Conservation (phyloP, 1,140 invertebrate genomes). For the Cheumatopsyche charites region DNA sequence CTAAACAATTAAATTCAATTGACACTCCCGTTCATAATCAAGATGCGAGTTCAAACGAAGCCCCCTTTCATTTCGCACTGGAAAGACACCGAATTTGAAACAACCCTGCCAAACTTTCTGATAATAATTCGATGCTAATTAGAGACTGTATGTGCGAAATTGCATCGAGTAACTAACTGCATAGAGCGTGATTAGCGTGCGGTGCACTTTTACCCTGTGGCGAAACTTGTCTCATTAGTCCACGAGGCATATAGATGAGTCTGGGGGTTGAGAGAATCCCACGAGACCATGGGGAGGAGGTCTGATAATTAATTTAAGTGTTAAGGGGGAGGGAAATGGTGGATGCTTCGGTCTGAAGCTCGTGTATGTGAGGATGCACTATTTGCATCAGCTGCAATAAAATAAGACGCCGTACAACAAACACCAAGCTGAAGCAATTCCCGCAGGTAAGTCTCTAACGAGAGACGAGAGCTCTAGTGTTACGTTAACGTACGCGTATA, state of each 20-base stretch:
- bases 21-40: no score
- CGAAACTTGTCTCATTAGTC: conserved; percentile 29
- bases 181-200: background rate
- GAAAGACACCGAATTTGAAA: no score
- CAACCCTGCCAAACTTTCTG: no score
- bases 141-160: no score
- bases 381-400: conserved; percentile 25
- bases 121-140: no score
- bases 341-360: background rate
- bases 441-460: conserved; percentile 25
- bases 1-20: no score
- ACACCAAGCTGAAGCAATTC: conserved; percentile 20
- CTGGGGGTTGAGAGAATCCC: conserved; percentile 4
- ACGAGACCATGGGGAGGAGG: conserved; percentile 3
- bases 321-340: conserved; percentile 5
- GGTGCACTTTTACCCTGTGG: conserved; percentile 23
- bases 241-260: background rate
- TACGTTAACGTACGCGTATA: background rate
- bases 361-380: conserved; percentile 18
- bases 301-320: conserved; percentile 44
- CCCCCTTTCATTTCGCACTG: no score
- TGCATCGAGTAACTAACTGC: no score
- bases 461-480: conserved; percentile 3
- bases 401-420: conserved; percentile 20
- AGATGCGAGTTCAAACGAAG: no score